phyloP scores from a whole-genome alignment of 1,140 invertebrate species.

The Tachypleus tridentatus region DNA sequence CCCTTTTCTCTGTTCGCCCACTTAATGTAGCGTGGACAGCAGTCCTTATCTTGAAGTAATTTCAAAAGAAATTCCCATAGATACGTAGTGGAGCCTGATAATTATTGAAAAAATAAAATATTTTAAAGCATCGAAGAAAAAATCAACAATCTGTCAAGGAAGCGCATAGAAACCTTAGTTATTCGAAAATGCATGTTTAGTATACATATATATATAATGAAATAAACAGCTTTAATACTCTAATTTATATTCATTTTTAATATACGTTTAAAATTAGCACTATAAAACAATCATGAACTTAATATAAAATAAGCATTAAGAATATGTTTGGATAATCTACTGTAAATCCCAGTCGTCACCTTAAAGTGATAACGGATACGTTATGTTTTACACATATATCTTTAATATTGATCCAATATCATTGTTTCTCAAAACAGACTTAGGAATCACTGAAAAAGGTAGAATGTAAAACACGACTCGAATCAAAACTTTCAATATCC shows the following conservation, averaged over 20 bases:
- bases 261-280: background rate
- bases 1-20: constrained; percentile 98
- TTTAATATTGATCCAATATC: no score
- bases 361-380: no score
- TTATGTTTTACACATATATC: no score
- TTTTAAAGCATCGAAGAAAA: no score
- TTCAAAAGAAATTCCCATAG: constrained; percentile 98
- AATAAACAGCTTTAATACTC: background rate
- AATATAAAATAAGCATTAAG: background rate
- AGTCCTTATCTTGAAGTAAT: constrained; percentile 91
- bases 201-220: background rate
- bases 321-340: background rate
- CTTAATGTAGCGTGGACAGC: constrained; percentile 96
- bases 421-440: no score
- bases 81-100: constrained; percentile 78
- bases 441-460: no score
- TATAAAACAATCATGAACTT: constrained; percentile 6
- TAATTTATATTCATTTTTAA: no score
- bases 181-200: background rate
- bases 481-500: no score
- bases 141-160: no score
- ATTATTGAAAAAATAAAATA: no score
- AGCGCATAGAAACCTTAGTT: constrained; percentile 12
- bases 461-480: no score
- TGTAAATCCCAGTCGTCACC: background rate